Evolutionary conservation across 2,113 vertebrate genomes (phyloP).

Genomic region (Hypanus sabinus): DNA sequence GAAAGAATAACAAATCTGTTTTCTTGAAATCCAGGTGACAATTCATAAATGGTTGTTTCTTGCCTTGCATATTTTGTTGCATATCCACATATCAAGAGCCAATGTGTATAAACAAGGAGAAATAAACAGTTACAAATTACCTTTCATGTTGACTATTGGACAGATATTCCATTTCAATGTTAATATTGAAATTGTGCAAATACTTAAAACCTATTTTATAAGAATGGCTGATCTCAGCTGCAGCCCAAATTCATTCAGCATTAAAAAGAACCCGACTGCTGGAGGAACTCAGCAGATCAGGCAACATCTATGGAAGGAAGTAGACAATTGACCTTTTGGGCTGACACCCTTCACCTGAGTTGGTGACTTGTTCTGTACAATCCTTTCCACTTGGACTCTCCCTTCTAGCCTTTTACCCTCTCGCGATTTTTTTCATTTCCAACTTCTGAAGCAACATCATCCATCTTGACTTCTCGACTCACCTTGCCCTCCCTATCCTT

Average conservation of each 20-base stretch:
- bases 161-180: not conserved
- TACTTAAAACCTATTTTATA: not conserved
- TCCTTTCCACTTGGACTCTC: too few relatives aligned
- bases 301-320: too few relatives aligned
- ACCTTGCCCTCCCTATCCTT: too few relatives aligned
- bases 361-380: too few relatives aligned
- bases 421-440: too few relatives aligned
- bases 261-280: too few relatives aligned
- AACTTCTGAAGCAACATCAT: too few relatives aligned
- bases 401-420: too few relatives aligned
- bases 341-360: too few relatives aligned
- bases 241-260: not conserved
- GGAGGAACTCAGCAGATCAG: too few relatives aligned
- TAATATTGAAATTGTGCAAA: not conserved
- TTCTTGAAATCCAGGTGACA: not conserved
- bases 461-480: too few relatives aligned
- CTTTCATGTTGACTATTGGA: not conserved
- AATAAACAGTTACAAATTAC: not conserved
- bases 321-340: too few relatives aligned
- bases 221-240: not conserved
- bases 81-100: not conserved
- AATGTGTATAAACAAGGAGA: not conserved
- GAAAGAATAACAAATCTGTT: not conserved
- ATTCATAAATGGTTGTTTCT: not conserved
- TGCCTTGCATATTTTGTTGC: not conserved